Evolutionary conservation across 2,888 invertebrate species (phyloP).

Genomic region (Teleogryllus oceanicus): DNA sequence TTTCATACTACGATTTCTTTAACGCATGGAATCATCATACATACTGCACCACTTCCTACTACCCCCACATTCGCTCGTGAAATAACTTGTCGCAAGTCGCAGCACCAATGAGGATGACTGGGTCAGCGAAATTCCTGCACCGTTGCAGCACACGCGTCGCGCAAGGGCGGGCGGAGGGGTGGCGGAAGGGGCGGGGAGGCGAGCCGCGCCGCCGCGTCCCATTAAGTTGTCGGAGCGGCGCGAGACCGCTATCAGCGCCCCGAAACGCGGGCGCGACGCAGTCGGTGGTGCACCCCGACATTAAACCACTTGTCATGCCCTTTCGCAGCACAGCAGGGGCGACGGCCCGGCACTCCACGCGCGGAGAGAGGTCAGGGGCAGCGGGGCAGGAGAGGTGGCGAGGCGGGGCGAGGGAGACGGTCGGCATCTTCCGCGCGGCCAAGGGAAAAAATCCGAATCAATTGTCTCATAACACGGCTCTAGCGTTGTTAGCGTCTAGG

Average conservation of each 20-base stretch:
- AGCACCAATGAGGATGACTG: not conserved
- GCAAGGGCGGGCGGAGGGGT: not conserved
- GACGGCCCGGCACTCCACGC: not conserved
- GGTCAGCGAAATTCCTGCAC: not conserved
- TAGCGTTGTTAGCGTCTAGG: too few species aligned
- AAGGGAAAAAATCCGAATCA: too few species aligned
- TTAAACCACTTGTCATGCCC: not conserved
- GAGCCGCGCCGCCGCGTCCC: too few species aligned
- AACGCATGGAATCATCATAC: too few species aligned
- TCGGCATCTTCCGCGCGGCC: too few species aligned
- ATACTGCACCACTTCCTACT: too few species aligned
- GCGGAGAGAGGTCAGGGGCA: not conserved
- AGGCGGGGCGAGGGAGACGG: too few species aligned
- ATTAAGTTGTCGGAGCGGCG: not conserved
- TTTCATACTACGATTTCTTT: too few species aligned
- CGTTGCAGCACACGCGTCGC: not conserved
- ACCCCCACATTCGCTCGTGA: too few species aligned
- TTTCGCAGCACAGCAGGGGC: not conserved
- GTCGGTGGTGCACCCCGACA: not conserved
- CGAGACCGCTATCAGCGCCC: not conserved
- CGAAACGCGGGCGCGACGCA: not conserved
- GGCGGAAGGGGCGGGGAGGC: not conserved
- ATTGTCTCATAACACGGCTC: too few species aligned
- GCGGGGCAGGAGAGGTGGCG: not conserved
- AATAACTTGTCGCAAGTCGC: too few species aligned